These are phyloP conservation scores for Ephydatia muelleri DNA, from an alignment of 37 sponge, comb jelly and placozoan species.

Conservation along the genomic window DNA sequence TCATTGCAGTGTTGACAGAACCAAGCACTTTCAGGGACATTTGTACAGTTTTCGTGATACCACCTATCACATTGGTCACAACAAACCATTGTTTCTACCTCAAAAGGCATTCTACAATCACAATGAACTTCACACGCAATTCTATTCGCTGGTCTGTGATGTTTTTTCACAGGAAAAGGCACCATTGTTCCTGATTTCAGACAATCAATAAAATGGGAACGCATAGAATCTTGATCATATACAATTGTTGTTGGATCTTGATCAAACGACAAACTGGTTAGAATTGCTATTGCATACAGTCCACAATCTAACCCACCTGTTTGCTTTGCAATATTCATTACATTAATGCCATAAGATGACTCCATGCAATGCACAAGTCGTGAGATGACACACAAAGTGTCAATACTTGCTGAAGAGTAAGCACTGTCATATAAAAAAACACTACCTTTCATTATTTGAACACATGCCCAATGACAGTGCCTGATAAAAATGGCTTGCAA, in stretches of 20 bases:
- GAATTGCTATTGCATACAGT: slow-evolving; percentile 15
- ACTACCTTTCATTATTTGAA: too few species aligned
- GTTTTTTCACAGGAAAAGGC: neutral
- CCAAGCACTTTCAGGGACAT: neutral
- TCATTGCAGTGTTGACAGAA: neutral
- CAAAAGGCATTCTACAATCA: neutral
- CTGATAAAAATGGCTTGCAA: too few species aligned
- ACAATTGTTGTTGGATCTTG: neutral
- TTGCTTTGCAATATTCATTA: neutral
- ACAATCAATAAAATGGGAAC: neutral
- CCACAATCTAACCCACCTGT: slow-evolving; percentile 9
- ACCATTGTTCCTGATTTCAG: neutral
- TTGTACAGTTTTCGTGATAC: neutral
- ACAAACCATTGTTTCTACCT: neutral
- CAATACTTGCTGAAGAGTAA: neutral
- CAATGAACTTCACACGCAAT: neutral
- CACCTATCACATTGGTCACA: neutral
- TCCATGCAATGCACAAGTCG: neutral
- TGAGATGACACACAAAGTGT: neutral
- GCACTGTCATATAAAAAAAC: slow-evolving; percentile 8
- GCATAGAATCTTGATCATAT: neutral
- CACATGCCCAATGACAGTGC: too few species aligned
- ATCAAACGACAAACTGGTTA: neutral
- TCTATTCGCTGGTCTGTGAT: neutral
- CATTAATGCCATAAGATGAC: neutral